Conservation (phyloP, 2,888 invertebrate genomes). For the Lasioglossum malachurum region DNA sequence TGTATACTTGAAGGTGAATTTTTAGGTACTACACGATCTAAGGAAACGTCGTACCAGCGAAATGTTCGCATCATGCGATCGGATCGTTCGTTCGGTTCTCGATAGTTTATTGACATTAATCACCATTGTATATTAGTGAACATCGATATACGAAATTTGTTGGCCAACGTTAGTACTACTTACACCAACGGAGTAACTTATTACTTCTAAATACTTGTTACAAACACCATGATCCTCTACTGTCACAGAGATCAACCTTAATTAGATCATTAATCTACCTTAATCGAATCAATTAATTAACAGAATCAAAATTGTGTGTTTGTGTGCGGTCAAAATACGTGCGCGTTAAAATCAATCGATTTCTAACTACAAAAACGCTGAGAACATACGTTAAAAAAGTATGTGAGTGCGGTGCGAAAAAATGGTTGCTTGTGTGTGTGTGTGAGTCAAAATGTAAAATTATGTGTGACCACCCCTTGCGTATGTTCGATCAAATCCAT, state of each 20-base stretch:
- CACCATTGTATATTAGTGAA: slow-evolving; percentile 51
- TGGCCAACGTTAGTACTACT: slow-evolving; percentile 31
- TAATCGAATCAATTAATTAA: slow-evolving; percentile 29
- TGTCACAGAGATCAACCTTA: slow-evolving; percentile 20
- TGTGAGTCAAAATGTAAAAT: neutral
- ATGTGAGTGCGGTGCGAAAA: slow-evolving; percentile 22
- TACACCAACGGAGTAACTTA: slow-evolving; percentile 15
- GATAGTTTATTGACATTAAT: slow-evolving; percentile 42
- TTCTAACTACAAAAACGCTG: slow-evolving; percentile 14
- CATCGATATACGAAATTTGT: slow-evolving; percentile 19
- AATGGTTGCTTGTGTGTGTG: slow-evolving; percentile 19
- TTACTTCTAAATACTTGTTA: slow-evolving; percentile 34
- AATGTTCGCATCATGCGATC: slow-evolving; percentile 9
- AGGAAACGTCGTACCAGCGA: neutral
- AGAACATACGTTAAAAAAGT: slow-evolving; percentile 12
- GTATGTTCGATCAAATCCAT: neutral
- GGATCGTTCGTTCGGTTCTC: slow-evolving; percentile 40
- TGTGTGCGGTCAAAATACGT: slow-evolving; percentile 23
- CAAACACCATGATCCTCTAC: slow-evolving; percentile 26
- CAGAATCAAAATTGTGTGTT: slow-evolving; percentile 9
- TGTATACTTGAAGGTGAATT: neutral
- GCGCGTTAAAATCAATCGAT: slow-evolving; percentile 27
- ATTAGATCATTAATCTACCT: slow-evolving; percentile 7
- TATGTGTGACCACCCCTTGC: neutral
- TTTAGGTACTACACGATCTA: neutral